phyloP scores from a whole-genome alignment of 2,888 invertebrate genomes.

The Cephus sareptanus region DNA sequence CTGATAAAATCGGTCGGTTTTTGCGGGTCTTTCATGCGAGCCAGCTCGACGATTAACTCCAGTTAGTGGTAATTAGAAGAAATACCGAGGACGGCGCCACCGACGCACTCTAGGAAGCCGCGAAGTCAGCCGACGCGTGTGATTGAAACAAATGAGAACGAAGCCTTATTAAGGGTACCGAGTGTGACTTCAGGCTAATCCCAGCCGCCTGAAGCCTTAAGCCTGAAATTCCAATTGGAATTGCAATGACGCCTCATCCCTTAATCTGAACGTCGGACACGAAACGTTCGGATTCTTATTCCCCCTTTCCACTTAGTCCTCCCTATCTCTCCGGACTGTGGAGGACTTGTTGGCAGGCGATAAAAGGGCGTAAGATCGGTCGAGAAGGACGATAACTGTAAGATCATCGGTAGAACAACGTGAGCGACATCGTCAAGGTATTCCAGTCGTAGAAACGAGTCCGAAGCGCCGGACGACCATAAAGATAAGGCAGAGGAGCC shows the following conservation, averaged over 20 bases:
- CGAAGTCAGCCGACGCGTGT: background rate
- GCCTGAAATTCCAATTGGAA: background rate
- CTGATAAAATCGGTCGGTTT: conserved; percentile 9
- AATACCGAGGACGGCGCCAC: conserved; percentile 41
- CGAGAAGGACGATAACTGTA: background rate
- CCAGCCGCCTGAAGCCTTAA: background rate
- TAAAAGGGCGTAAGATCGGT: background rate
- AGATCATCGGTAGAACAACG: background rate
- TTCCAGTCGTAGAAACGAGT: background rate
- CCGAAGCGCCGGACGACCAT: background rate
- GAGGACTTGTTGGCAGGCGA: too few relatives aligned
- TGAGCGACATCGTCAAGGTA: background rate
- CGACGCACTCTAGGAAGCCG: conserved; percentile 15
- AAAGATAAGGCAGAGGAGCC: background rate
- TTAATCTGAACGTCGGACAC: background rate
- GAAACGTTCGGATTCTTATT: background rate
- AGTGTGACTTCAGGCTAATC: background rate
- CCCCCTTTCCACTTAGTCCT: background rate
- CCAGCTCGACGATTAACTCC: conserved; percentile 31
- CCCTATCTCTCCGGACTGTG: background rate
- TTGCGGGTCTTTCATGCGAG: background rate
- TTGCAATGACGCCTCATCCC: background rate
- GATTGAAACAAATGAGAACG: background rate
- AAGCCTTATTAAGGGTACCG: background rate
- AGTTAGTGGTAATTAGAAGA: conserved; percentile 54